Evolutionary conservation across 2,113 vertebrate genomes (phyloP), one percentile per base, ranked within the genome.

Genomic region (Xiphophorus maculatus): DNA sequence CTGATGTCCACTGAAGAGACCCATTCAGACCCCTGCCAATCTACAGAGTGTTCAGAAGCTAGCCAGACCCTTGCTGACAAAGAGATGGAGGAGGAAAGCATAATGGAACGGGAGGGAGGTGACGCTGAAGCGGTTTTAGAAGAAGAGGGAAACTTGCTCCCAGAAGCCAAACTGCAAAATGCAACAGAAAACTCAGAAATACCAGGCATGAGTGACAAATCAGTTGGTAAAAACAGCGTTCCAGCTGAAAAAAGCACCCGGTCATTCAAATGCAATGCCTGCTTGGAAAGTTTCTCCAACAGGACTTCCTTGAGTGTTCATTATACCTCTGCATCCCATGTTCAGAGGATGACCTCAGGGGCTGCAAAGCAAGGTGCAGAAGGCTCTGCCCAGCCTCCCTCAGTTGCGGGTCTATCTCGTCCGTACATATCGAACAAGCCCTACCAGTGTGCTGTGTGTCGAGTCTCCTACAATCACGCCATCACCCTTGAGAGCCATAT

Each of bases 401-500:
- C 70, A 6, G 69, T 81, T 37, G 89, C 74, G 37, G 79, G 65
- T 63, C 82, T 88, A 35, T 3, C 91, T 90, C 86, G 74, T 73
- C 93, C 93, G 42, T 95, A 88, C 71, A 65, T 92, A 73, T 92
- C 93, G 44, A 96, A 95, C 90, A 97, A 97, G 87, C 97, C 97
- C 67, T 97, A 96, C 85, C 96, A 97, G 90, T 98, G 96, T 88
- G 94, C 95, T 0, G 87, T 96, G 32, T 98, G 96, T 92, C 92
- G 95, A 7, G 96, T 98, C 74, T 97, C 97, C 37, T 97, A 97
- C 91, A 97, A 97, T 91, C 96, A 97, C 86, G 96, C 96, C 90
- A 96, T 96, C 79, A 97, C 96, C 15, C 90, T 97, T 29, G 96
- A 97, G 93, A 98, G 96, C 90, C 96, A 97, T 93, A 95, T 98